Base-by-base conservation (phyloP, 2,113 vertebrate species). In the Labrus mixtus region DNA sequence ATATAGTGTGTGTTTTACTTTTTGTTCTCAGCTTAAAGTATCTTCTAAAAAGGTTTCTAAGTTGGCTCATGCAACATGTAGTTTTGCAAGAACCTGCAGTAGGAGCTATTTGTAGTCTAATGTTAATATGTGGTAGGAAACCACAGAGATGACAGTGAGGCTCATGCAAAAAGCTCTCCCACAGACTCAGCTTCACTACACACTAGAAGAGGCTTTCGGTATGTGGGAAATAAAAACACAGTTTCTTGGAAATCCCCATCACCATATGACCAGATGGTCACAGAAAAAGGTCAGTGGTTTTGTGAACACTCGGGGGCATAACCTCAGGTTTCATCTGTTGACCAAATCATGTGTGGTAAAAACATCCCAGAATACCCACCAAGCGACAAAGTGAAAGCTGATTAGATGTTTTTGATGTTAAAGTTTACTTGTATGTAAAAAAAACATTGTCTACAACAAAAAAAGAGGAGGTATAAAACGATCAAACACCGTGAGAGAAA, bases 51-150 rank as follows among this genome's bases (percentile, higher is more conserved):
- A 46, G 8, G 8, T 17, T 22, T n/a, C 0, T 16, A 39, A 53
- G 39, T n/a, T 39, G 45, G 0, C 41, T 5, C 8, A 0, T 56
- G 51, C 58, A 51, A 12, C 23, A 78, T 43, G 62, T 53, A 50
- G 19, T 61, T 53, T 17, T 39, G 46, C 15, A 45, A n/a, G n/a
- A 11, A 45, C 41, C 17, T 46, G 17, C 12, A 48, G 51, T 41
- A 45, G 68, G 71, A 60, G 65, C 23, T 37, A 41, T 12, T 12
- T 17, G 45, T 15, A 61, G 53, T n/a, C 58, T 43, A 36, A 66
- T 63, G 16, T 79, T 82, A 80, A 68, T 66, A 36, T 58, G 65
- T 65, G 61, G 64, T 41, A 60, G 54, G 39, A 84, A 87, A 84
- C 87, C 85, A 81, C 74, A 81, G 51, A 22, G 19, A 43, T 25